phyloP scores from a whole-genome alignment of 2,888 invertebrate species.

The Macropis europaea region DNA sequence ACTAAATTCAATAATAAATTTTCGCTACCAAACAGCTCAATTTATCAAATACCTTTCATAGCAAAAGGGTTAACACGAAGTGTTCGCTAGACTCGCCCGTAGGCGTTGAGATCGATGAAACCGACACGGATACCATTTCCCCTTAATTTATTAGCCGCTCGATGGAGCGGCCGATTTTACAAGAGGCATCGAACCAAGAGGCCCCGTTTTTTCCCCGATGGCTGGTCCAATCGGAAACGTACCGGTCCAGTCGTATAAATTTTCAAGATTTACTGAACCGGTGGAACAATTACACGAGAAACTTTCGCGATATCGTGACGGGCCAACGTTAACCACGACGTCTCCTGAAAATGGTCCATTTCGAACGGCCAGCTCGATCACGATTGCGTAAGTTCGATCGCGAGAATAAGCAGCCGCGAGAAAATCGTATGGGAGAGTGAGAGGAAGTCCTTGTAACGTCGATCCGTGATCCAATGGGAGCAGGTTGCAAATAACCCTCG shows the following conservation, averaged over 20 bases:
- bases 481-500: background rate
- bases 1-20: too few relatives aligned
- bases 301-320: background rate
- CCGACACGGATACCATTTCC: conserved; percentile 24
- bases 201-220: background rate
- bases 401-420: conserved; percentile 10
- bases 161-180: background rate
- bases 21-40: too few relatives aligned
- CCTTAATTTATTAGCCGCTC: conserved; percentile 4
- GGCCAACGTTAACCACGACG: too few relatives aligned
- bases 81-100: too few relatives aligned
- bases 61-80: too few relatives aligned
- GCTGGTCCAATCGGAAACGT: conserved; percentile 11
- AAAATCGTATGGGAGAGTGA: conserved; percentile 31
- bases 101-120: conserved; percentile 5
- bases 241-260: conserved; percentile 21
- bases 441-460: conserved; percentile 25
- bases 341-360: too few relatives aligned
- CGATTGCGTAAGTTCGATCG: conserved; percentile 21
- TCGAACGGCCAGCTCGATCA: background rate
- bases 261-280: conserved; percentile 15
- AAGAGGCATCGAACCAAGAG: background rate
- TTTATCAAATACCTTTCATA: too few relatives aligned
- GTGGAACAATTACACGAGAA: background rate
- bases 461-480: conserved; percentile 2